phyloP scores from a whole-genome alignment of 2,888 invertebrate species.

The Xanthia togata region DNA sequence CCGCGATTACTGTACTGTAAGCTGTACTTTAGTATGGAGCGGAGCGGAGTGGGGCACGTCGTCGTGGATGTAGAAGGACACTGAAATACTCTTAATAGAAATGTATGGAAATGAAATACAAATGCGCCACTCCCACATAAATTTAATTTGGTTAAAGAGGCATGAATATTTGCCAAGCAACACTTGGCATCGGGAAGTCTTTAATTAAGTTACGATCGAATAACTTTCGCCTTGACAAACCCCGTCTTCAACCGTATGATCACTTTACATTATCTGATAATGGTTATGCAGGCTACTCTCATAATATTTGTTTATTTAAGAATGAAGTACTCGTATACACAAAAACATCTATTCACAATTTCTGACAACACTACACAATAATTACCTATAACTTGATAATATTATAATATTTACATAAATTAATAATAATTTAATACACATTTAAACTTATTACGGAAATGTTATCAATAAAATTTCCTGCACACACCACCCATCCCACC shows the following conservation, averaged over 20 bases:
- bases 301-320: background rate
- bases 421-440: too few relatives aligned
- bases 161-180: slow-evolving; percentile 10
- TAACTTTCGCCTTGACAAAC: slow-evolving; percentile 9
- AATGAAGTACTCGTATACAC: background rate
- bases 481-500: too few relatives aligned
- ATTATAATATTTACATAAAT: too few relatives aligned
- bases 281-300: background rate
- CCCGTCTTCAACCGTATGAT: background rate
- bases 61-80: background rate
- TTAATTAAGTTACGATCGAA: slow-evolving; percentile 15
- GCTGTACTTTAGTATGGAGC: too few relatives aligned
- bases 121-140: background rate
- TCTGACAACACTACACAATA: background rate
- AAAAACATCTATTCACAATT: background rate
- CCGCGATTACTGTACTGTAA: too few relatives aligned
- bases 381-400: too few relatives aligned
- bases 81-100: background rate
- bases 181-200: slow-evolving; percentile 11
- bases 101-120: background rate
- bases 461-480: too few relatives aligned
- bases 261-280: background rate
- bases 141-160: slow-evolving; percentile 10
- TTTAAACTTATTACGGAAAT: too few relatives aligned
- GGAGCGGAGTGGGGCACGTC: too few relatives aligned